Base-by-base conservation (phyloP, 2,797 vertebrate species). In the Pangasius macronema region DNA sequence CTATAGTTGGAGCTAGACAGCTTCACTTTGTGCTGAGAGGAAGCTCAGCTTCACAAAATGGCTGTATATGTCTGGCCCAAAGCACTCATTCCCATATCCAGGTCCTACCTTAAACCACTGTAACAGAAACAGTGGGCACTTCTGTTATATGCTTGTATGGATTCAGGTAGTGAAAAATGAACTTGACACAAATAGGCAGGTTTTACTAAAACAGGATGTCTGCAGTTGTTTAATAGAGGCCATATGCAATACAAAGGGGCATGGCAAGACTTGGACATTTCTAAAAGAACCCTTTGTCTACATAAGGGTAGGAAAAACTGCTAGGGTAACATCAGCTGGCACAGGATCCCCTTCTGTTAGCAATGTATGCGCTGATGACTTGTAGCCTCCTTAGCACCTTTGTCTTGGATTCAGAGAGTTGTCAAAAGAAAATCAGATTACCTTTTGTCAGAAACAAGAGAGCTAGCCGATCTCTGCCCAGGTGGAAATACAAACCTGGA, bases 301-400 rank as follows among this genome's bases (percentile, higher is more conserved):
- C 88, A 75, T 79, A 87, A 67, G 75, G 75, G 73, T 57, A 89
- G 90, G 67, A 89, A 87, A 89, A 89, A 85, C 88, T 87, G 85
- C 91, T 83, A 86, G 51, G 86, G 90, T 91, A 89, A 87, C 91
- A 91, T 91, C 82, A 90, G 83, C 89, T 87, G 87, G 90, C 89
- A 82, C 63, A 49, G 33, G 57, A 22, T 51, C 27, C 42, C 30
- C 30, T 84, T 53, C 79, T 87, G 61, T 63, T 83, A 88, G 72
- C 51, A 22, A 49, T 67, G 87, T 67, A 9, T 86, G 20, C 53
- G 46, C 88, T 88, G 87, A 86, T 88, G 90, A 91, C 87, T 90
- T 89, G 86, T 88, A 86, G 89, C 89, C 88, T 89, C 85, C 55
- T 87, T 76, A 90, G 89, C 90, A 91, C 89, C 85, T 61, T 87